phyloP scores from a whole-genome alignment of 2,888 invertebrate species.

The Trachelus troglodyta region DNA sequence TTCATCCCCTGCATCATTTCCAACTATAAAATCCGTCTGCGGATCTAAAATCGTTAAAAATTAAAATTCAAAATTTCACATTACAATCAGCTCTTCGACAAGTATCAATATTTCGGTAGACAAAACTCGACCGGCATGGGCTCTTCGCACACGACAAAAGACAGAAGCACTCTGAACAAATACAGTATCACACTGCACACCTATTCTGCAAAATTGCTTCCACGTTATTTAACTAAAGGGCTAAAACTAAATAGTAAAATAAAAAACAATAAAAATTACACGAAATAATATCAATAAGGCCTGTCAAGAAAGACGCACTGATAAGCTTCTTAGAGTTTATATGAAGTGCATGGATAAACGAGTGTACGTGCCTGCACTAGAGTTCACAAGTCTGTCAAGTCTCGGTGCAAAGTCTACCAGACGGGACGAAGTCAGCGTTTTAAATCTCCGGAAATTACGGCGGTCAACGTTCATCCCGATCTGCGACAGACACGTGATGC shows the following conservation, averaged over 20 bases:
- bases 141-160: too few relatives aligned
- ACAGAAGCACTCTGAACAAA: too few relatives aligned
- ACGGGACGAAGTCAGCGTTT: conserved; percentile 30
- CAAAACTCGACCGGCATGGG: too few relatives aligned
- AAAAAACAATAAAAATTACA: conserved; percentile 4
- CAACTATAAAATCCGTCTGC: too few relatives aligned
- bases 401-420: conserved; percentile 34
- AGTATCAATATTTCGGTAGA: too few relatives aligned
- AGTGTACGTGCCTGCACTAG: not conserved
- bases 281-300: conserved; percentile 3
- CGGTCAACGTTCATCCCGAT: conserved; percentile 18
- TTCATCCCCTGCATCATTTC: too few relatives aligned
- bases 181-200: too few relatives aligned
- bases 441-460: conserved; percentile 38
- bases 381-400: conserved; percentile 22
- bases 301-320: not conserved
- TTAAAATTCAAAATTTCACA: too few relatives aligned
- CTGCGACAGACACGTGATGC: conserved; percentile 20
- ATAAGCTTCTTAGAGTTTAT: not conserved
- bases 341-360: not conserved
- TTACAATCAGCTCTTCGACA: too few relatives aligned
- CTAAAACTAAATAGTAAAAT: conserved; percentile 1
- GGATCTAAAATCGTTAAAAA: too few relatives aligned
- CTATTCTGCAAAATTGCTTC: too few relatives aligned
- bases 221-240: too few relatives aligned